phyloP scores from a whole-genome alignment of 2,888 invertebrate species.

The Spilosoma lubricipeda region DNA sequence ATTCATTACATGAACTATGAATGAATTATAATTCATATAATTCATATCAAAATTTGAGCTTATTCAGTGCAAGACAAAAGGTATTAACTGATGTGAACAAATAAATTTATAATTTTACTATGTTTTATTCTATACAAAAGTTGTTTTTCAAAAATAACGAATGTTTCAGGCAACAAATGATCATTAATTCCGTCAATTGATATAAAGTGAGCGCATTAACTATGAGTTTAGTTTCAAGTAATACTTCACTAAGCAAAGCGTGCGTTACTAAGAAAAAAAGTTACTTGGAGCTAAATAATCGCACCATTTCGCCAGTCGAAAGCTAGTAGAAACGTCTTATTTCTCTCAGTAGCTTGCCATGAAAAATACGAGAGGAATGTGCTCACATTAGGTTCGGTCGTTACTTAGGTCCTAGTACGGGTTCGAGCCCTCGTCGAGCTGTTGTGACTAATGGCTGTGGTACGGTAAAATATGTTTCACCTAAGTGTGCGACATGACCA shows the following conservation, averaged over 20 bases:
- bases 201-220: conserved; percentile 46
- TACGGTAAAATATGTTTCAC: conserved; percentile 66
- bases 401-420: conserved; percentile 66
- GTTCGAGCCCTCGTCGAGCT: conserved; percentile 62
- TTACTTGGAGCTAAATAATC: conserved; percentile 53
- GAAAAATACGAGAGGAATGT: conserved; percentile 74
- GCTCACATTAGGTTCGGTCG: conserved; percentile 72
- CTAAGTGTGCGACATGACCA: conserved; percentile 65
- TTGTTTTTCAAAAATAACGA: background rate
- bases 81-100: too few species aligned
- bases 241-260: conserved; percentile 45
- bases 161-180: background rate
- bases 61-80: too few species aligned
- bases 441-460: conserved; percentile 70
- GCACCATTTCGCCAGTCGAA: conserved; percentile 54
- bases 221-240: conserved; percentile 39
- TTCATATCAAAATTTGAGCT: too few species aligned
- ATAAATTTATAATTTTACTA: background rate
- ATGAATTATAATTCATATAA: too few species aligned
- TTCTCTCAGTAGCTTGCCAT: conserved; percentile 65
- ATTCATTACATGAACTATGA: too few species aligned
- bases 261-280: conserved; percentile 36
- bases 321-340: conserved; percentile 59
- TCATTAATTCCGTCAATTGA: conserved; percentile 28
- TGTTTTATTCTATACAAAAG: too few species aligned